Conservation (phyloP, 1,140 invertebrate genomes). For the Cotesia vestalis region DNA sequence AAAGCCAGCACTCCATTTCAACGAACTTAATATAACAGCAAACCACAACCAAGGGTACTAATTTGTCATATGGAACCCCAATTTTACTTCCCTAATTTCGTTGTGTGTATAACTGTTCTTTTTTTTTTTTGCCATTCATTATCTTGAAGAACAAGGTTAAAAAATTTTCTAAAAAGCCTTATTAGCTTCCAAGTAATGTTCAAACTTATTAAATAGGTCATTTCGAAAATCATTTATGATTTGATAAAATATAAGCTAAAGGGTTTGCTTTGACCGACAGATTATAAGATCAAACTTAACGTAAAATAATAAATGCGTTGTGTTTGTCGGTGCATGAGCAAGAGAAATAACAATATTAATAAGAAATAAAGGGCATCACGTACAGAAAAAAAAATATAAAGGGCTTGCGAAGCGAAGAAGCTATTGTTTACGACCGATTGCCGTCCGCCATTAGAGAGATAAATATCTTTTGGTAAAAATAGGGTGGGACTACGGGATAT, state of each 20-base stretch:
- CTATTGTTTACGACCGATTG: slow-evolving; percentile 44
- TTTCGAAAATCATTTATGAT: too few species aligned
- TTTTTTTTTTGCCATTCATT: too few species aligned
- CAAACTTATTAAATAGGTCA: too few species aligned
- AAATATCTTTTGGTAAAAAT: slow-evolving; percentile 42
- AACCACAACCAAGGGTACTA: slow-evolving; percentile 26
- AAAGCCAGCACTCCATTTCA: slow-evolving; percentile 32
- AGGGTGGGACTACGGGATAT: slow-evolving; percentile 30
- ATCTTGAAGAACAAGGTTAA: too few species aligned
- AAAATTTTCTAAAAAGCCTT: too few species aligned
- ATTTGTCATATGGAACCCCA: slow-evolving; percentile 8
- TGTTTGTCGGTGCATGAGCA: neutral
- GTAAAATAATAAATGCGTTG: too few species aligned
- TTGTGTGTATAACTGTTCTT: too few species aligned
- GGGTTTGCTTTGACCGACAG: too few species aligned
- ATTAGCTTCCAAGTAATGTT: too few species aligned
- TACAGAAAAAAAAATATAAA: slow-evolving; percentile 37
- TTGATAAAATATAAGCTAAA: too few species aligned
- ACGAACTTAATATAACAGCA: slow-evolving; percentile 26
- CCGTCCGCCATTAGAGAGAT: slow-evolving; percentile 42
- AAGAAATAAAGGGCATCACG: neutral
- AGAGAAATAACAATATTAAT: neutral
- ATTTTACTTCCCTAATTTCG: too few species aligned
- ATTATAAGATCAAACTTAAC: too few species aligned
- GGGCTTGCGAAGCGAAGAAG: slow-evolving; percentile 33